Evolutionary conservation across 1,140 invertebrate species (phyloP).

Genomic region (Phocides pigmalion): DNA sequence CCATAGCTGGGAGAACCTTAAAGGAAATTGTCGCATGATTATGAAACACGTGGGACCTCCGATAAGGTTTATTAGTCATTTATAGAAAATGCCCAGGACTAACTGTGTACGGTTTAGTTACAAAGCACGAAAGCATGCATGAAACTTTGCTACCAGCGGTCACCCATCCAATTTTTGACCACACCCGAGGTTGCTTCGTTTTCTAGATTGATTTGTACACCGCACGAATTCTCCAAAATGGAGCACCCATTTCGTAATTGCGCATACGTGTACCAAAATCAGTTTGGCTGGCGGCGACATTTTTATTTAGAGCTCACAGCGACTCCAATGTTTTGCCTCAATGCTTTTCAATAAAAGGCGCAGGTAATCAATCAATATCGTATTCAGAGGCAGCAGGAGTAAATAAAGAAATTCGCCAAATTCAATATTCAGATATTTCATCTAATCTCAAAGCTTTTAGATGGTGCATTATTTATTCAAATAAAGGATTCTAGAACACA

Average conservation of each 20-base stretch:
- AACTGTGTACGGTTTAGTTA: too few species aligned
- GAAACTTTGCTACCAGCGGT: too few species aligned
- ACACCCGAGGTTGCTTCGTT: too few species aligned
- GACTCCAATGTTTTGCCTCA: constrained; percentile 20
- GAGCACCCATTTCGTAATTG: constrained; percentile 12
- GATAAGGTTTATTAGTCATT: too few species aligned
- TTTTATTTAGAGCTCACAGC: constrained; percentile 30
- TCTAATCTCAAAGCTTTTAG: constrained; percentile 9
- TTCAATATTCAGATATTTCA: constrained; percentile 22
- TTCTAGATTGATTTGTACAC: not conserved
- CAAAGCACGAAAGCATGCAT: too few species aligned
- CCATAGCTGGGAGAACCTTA: too few species aligned
- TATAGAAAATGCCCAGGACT: too few species aligned
- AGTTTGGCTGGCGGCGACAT: constrained; percentile 9
- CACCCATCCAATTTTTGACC: too few species aligned
- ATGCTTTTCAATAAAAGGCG: constrained; percentile 35
- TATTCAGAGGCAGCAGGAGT: constrained; percentile 24
- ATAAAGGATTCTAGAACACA: not conserved
- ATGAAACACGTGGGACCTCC: too few species aligned
- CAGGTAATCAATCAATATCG: constrained; percentile 34
- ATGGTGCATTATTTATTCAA: constrained; percentile 20
- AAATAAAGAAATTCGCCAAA: constrained; percentile 22
- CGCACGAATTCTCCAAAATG: not conserved
- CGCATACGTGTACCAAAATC: constrained; percentile 17
- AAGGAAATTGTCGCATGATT: too few species aligned